Evolutionary conservation across 2,113 vertebrate species (phyloP), one percentile per base, ranked within the genome.

Genomic region (Charadrius vociferus): DNA sequence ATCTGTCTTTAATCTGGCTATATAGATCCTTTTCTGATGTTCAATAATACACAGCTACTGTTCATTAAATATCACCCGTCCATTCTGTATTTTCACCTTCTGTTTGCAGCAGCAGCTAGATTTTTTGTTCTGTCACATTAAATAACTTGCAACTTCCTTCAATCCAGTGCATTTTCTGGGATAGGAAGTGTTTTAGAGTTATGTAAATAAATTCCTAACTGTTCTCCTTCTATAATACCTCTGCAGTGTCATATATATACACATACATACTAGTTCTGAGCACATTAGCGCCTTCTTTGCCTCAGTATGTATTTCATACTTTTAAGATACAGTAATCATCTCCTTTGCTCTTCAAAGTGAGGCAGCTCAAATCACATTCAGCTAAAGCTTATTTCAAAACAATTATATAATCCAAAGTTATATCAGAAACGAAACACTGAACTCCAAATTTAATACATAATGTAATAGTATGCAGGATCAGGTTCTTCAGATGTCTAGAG

Each of bases 1-100:
- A 98, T 74, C 96, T 97, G 97, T 97, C 97, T 97, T 97, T 90
- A 97, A 95, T 95, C 97, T 91, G 82, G 66, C 86, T 96, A 10
- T 86, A 94, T 68, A 95, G 96, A 96, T 93, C 85, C 82, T 93
- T 85, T 85, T 81, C 80, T 95, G 93, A 85, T 97, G 94, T 95
- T 89, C 95, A 90, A 90, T 96, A 97, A 93, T 95, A 93, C 92
- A 94, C 88, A 81, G 74, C 73, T 89, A 95, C 85, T 88, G 88
- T 95, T 97, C 92, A 96, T 95, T 96, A 97, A 98, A 97, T 96
- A 97, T 73, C 96, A 97, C 70, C 88, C 23, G 4, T 96, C 92
- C 71, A 52, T 94, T 97, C 87, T 15, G 32, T 86, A 79, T 56
- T 95, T 93, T 55, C 61, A 47, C 84, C 59, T 68, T 73, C 75